phyloP scores from a whole-genome alignment of 2,797 vertebrate genomes.

The Cercopithecus mitis region DNA sequence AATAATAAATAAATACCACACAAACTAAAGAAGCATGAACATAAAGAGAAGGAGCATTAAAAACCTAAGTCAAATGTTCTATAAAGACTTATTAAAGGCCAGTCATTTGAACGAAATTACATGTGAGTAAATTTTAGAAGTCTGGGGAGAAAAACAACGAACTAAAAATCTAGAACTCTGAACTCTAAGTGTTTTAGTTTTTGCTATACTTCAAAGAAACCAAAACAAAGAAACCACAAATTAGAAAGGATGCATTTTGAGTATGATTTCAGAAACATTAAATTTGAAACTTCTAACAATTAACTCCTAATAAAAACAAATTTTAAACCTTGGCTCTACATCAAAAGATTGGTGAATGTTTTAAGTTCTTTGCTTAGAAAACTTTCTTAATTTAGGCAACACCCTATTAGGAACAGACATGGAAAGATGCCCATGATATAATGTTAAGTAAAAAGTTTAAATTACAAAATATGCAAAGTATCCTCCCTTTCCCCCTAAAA shows the following conservation, averaged over 20 bases:
- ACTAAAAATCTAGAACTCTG: not conserved
- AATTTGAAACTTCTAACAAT: conserved; percentile 55
- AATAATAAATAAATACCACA: not conserved
- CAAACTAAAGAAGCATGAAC: not conserved
- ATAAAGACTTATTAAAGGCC: not conserved
- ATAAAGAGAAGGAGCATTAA: not conserved
- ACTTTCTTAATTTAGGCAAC: not conserved
- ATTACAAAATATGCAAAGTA: not conserved
- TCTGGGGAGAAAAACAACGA: not conserved
- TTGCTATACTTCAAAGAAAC: conserved; percentile 60
- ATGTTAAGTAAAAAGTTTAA: not conserved
- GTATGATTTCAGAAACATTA: conserved; percentile 51
- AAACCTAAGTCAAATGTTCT: not conserved
- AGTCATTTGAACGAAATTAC: not conserved
- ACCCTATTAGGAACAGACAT: not conserved
- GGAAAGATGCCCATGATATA: not conserved
- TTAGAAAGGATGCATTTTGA: conserved; percentile 18
- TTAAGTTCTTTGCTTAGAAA: conserved; percentile 41
- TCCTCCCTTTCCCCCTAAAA: not conserved
- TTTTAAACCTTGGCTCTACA: not conserved
- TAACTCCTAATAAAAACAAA: conserved; percentile 57
- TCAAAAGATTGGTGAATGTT: conserved; percentile 45
- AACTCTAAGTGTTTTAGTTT: conserved; percentile 15
- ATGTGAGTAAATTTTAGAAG: not conserved
- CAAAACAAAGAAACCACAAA: conserved; percentile 64